Conservation (phyloP, 2,113 vertebrate species). For the Ciconia boyciana region DNA sequence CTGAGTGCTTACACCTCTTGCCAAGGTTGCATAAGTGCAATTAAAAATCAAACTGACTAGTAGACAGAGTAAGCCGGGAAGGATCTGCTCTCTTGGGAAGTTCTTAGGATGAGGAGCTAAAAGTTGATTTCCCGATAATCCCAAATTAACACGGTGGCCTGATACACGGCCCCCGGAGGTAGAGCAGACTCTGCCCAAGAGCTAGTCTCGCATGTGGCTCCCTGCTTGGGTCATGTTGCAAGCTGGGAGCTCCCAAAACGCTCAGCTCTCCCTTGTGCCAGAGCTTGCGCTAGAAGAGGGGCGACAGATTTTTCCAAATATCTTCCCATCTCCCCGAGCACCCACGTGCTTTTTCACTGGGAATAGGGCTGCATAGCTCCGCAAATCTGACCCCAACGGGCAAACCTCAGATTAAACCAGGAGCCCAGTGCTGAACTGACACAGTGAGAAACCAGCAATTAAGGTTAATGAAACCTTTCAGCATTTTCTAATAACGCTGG, state of each 20-base stretch:
- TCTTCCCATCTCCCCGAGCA: not conserved
- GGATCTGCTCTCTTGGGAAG: not conserved
- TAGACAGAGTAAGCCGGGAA: not conserved
- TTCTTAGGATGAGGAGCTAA: not conserved
- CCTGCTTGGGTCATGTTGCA: not conserved
- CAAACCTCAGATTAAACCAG: not conserved
- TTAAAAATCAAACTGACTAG: conserved; percentile 19
- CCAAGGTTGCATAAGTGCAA: not conserved
- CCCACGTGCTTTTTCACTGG: not conserved
- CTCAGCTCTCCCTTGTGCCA: not conserved
- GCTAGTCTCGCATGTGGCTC: not conserved
- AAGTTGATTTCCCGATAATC: conserved; percentile 1
- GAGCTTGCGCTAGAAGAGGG: not conserved
- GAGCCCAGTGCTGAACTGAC: not conserved
- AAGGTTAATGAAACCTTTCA: not conserved
- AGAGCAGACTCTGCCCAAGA: not conserved
- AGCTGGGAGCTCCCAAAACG: not conserved
- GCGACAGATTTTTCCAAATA: not conserved
- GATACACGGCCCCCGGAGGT: accelerated
- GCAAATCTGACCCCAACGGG: not conserved
- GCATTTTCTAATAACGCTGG: not conserved
- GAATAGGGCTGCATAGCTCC: not conserved
- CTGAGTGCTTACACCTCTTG: not conserved
- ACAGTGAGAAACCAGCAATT: accelerated
- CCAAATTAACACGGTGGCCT: not conserved